phyloP scores from a whole-genome alignment of 92 coral and sea anemone species.

The Montipora capitata region DNA sequence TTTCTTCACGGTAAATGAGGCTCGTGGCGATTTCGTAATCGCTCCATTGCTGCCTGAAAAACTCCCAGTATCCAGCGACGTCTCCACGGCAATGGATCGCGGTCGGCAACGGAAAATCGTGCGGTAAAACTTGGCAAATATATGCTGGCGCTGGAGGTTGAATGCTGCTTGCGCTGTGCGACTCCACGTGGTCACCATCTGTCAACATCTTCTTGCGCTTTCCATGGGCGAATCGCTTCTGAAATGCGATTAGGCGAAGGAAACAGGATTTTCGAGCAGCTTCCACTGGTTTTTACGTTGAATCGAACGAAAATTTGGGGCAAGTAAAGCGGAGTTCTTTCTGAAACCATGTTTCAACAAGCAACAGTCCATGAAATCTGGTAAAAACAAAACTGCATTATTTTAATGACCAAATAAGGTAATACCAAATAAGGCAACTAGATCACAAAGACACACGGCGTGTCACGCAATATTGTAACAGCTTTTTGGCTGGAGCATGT shows the following conservation, averaged over 20 bases:
- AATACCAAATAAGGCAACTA: neutral
- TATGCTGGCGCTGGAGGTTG: neutral
- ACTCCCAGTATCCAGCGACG: conserved; percentile 62
- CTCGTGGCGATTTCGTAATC: conserved; percentile 70
- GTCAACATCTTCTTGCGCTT: conserved; percentile 16
- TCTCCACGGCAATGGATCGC: conserved; percentile 63
- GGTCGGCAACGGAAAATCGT: conserved; percentile 48
- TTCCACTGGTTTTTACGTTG: neutral
- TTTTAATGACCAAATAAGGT: conserved; percentile 25
- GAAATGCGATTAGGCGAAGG: neutral
- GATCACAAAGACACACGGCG: neutral
- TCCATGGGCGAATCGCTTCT: neutral
- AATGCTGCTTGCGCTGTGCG: conserved; percentile 5
- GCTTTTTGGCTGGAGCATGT: neutral
- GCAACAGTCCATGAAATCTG: neutral
- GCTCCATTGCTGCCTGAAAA: conserved; percentile 58
- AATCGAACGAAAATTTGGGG: neutral
- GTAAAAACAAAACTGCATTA: neutral
- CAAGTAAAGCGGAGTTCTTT: neutral
- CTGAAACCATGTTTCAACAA: conserved; percentile 30
- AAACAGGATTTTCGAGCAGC: neutral
- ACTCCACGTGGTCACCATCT: conserved; percentile 31
- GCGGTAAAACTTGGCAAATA: conserved; percentile 17
- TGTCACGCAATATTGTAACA: neutral
- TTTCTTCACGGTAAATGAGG: conserved; percentile 41